Conservation (phyloP, 2,797 vertebrate genomes). For the Mionectes olivaceus region DNA sequence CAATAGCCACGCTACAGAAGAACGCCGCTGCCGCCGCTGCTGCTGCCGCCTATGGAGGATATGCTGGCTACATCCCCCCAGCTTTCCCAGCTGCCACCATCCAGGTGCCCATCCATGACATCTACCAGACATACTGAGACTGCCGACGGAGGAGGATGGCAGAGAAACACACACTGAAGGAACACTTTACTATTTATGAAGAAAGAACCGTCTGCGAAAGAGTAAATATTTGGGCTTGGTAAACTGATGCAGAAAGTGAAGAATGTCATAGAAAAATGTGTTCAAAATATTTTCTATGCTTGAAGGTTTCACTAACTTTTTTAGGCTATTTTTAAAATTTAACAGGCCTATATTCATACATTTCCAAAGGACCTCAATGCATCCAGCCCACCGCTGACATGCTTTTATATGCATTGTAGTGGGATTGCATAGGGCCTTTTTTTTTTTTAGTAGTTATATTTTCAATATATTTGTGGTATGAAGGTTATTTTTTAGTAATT, state of each 20-base stretch:
- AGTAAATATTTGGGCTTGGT: slow-evolving; percentile 67
- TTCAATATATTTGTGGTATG: slow-evolving; percentile 81
- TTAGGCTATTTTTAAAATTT: slow-evolving; percentile 76
- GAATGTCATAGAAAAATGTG: slow-evolving; percentile 57
- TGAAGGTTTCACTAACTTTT: slow-evolving; percentile 82
- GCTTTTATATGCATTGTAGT: slow-evolving; percentile 64
- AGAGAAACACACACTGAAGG: slow-evolving; percentile 80
- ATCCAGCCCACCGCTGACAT: slow-evolving; percentile 46
- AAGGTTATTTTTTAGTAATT: slow-evolving; percentile 85
- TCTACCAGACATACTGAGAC: slow-evolving; percentile 94
- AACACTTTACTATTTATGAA: slow-evolving; percentile 93
- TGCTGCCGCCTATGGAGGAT: slow-evolving; percentile 85
- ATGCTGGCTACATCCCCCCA: slow-evolving; percentile 91
- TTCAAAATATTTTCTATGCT: slow-evolving; percentile 80
- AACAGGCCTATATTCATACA: slow-evolving; percentile 75
- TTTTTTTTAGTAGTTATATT: slow-evolving; percentile 81
- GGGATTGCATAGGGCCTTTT: slow-evolving; percentile 75
- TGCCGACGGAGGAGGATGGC: background rate
- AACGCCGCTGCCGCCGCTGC: slow-evolving; percentile 81
- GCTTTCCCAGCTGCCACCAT: slow-evolving; percentile 90
- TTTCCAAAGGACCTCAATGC: slow-evolving; percentile 77
- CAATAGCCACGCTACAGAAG: slow-evolving; percentile 96
- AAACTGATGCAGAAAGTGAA: slow-evolving; percentile 68
- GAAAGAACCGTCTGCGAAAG: slow-evolving; percentile 73
- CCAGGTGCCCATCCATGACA: slow-evolving; percentile 93